A percentile compares a stretch with the other conserved stretches of the same genome.
Evolutionary conservation across 2,113 vertebrate species (phyloP).

Genomic region (Bucco capensis): DNA sequence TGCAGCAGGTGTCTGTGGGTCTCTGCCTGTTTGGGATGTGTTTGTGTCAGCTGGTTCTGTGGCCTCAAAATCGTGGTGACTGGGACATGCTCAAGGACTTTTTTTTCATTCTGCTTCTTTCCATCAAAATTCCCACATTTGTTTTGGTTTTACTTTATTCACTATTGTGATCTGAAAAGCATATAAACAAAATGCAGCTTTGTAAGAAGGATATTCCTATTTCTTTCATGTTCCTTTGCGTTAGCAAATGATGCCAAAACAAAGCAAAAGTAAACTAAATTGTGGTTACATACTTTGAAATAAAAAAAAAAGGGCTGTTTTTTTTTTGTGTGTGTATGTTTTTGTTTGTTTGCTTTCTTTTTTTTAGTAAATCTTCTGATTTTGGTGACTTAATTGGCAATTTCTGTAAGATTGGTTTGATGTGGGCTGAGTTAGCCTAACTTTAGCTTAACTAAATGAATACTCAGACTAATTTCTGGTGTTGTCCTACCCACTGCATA

Average conservation of each 20-base stretch:
- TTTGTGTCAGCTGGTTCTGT: neutral
- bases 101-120: neutral
- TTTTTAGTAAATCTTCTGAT: neutral
- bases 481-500: neutral
- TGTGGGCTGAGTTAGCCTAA: neutral
- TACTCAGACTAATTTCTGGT: neutral
- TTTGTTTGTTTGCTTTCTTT: too few relatives aligned
- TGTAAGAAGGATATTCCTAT: neutral
- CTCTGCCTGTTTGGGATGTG: neutral
- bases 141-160: neutral
- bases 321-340: too few relatives aligned
- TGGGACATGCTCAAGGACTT: neutral
- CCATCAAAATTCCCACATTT: neutral
- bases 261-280: neutral
- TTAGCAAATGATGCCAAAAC: neutral
- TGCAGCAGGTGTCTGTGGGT: neutral
- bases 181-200: neutral
- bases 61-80: neutral
- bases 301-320: fast-evolving
- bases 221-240: neutral
- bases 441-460: neutral
- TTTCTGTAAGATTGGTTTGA: neutral
- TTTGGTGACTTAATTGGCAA: neutral
- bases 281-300: neutral
- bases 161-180: neutral